Evolutionary conservation across 2,888 invertebrate species (phyloP), one percentile per base, ranked within the genome.

Genomic region (Brachyptera risi): DNA sequence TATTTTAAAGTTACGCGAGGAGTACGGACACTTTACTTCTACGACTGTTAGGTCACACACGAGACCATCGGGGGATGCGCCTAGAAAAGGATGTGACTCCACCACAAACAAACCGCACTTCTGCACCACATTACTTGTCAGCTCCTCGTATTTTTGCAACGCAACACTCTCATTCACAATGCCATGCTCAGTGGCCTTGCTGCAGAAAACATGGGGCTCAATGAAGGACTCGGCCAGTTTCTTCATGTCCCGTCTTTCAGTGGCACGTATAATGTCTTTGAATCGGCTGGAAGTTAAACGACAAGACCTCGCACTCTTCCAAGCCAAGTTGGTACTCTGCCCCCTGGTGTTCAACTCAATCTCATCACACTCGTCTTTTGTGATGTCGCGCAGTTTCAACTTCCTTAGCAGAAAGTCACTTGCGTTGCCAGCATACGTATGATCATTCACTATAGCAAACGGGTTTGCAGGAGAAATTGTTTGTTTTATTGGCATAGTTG

Each of bases 21-120:
- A 40, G 61, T 26, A 58, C 2, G 62, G 62, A 47, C 61, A 63
- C 47, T 66, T 65, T 9, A 66, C 65, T 62, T 65, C 66, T n/a
- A 65, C 26, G 37, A 56, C 56, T 21, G 56, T 50, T 35, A 56
- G 42, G 49, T 56, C 44, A 15, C 56, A 38, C n/a, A 63, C 38
- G 15, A 66, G 59, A 24, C 64, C 62, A 59, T 65, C 64, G 15
- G 64, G 60, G 19, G 65, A 58, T 38, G 65, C 65, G 26, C 61
- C 66, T 38, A 64, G 44, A 40, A 62, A 56, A 9, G 27, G 27
- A 51, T 51, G 35, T 1, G 27, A 13, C 9, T 31, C 15, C n/a
- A 27, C 31, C 5, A 51, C 51, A 58, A 63, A 54, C 42, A 54
- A 21, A 42, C 59, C 50, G 54, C 42, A 37, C 9, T 51, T 17